Evolutionary conservation across 1,140 invertebrate genomes (phyloP), one percentile per base, ranked within the genome.

Genomic region (Amphibalanus amphitrite): DNA sequence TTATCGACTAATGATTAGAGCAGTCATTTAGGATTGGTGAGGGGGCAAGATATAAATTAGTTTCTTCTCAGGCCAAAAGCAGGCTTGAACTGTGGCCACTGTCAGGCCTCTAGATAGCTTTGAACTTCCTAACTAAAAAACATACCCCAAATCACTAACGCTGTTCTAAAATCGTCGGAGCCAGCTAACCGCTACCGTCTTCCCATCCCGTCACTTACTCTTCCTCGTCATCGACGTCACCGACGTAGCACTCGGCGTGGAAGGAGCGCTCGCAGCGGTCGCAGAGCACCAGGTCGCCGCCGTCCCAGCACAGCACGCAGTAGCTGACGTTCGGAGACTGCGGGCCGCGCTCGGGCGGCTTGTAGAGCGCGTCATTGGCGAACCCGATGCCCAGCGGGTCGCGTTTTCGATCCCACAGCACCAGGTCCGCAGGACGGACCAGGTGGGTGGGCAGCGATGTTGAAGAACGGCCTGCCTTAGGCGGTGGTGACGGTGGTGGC

Each of bases 241-340:
- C 65, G 65, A 67, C 8, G 65, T 67, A 67, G 65, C 65, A 67
- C 1, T 28, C 65, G n/a, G 6, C 23, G 65, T 67, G 65, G 65
- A 28, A 67, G 65, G 65, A 3, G 10, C 28, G n/a, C 3, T 26
- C 28, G 65, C 65, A 67, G 3, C 13, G 1, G 65, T 67, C 65
- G n/a, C 65, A 67, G 26, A 67, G 65, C 65, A 67, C 65, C 65
- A 67, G 65, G 28, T 67, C 28, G 65, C 65, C 65, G 28, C 65
- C 65, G 65, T 67, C 65, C 65, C 65, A 67, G 65, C 65, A 67
- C n/a, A 67, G 28, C 23, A 28, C 65, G 28, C 65, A 67, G 65
- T 67, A 67, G 65, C 65, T 67, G 65, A 28, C 17, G 65, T 67
- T 67, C 3, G 65, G 65, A 0, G 65, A 67, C 3, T 10, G 3